Evolutionary conservation across 2,888 invertebrate genomes (phyloP).

Genomic region (Smittia sp.): DNA sequence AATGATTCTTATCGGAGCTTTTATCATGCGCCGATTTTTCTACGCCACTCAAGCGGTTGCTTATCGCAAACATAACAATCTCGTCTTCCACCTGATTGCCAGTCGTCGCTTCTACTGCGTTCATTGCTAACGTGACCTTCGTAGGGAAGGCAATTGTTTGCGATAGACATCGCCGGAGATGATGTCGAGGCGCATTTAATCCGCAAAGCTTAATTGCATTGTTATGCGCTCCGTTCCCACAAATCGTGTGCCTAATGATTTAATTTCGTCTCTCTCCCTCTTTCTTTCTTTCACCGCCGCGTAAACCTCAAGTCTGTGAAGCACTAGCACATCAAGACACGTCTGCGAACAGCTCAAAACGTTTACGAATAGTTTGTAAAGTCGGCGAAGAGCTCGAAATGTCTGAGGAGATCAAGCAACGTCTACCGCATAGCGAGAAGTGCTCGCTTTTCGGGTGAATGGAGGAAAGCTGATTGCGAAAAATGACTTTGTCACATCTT

Average conservation of each 20-base stretch:
- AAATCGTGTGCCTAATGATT: constrained; percentile 23
- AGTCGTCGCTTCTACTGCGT: not conserved
- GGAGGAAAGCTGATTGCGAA: not conserved
- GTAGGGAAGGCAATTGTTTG: not conserved
- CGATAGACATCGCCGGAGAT: not conserved
- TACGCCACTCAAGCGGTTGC: not conserved
- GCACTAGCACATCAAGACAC: too few species aligned
- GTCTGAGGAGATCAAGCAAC: too few species aligned
- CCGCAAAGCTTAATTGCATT: constrained; percentile 7
- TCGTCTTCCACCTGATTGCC: not conserved
- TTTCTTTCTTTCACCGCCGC: not conserved
- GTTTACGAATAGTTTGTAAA: too few species aligned
- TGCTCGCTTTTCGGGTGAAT: not conserved
- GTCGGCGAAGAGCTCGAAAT: too few species aligned
- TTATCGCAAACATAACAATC: not conserved
- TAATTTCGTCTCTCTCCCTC: not conserved
- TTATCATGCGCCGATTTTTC: not conserved
- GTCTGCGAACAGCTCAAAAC: too few species aligned
- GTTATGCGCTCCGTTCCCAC: constrained; percentile 9
- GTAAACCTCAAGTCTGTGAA: not conserved
- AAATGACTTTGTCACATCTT: not conserved
- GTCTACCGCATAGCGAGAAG: not conserved
- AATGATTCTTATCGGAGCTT: not conserved
- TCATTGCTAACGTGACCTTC: not conserved
- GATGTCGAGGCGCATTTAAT: constrained; percentile 14